Evolutionary conservation across 2,113 vertebrate species (phyloP).

Genomic region (Pteropus alecto): DNA sequence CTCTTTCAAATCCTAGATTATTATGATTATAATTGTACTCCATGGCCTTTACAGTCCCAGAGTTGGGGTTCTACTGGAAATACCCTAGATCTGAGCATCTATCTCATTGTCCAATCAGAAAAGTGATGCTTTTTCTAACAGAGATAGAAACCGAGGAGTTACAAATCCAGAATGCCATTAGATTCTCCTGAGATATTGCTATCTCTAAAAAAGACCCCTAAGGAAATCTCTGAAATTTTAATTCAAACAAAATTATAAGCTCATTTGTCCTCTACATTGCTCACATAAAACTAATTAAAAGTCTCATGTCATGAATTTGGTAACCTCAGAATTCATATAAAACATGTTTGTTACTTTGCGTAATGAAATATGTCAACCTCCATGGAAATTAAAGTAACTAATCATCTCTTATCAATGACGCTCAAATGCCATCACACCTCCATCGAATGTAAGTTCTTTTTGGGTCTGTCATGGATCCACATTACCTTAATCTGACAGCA

Average conservation of each 20-base stretch:
- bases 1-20: background rate
- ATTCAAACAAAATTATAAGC: constrained; percentile 61
- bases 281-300: constrained; percentile 61
- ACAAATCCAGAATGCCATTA: constrained; percentile 1
- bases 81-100: background rate
- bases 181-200: background rate
- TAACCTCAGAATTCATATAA: constrained; percentile 52
- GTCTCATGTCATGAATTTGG: constrained; percentile 44
- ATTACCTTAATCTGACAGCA: constrained; percentile 30
- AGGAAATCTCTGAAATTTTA: constrained; percentile 60
- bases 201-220: background rate
- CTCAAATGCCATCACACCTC: background rate
- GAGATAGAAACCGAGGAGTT: background rate
- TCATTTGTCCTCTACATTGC: constrained; percentile 26
- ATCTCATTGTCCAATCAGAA: background rate
- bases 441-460: background rate
- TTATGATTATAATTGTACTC: background rate
- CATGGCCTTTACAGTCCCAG: background rate
- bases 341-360: constrained; percentile 65
- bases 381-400: constrained; percentile 67
- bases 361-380: constrained; percentile 59
- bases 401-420: constrained; percentile 59
- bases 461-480: background rate
- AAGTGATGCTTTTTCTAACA: background rate
- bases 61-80: background rate